These are phyloP conservation scores for Ovis canadensis DNA, from an alignment of 2,113 vertebrate genomes.

Conservation along the genomic window DNA sequence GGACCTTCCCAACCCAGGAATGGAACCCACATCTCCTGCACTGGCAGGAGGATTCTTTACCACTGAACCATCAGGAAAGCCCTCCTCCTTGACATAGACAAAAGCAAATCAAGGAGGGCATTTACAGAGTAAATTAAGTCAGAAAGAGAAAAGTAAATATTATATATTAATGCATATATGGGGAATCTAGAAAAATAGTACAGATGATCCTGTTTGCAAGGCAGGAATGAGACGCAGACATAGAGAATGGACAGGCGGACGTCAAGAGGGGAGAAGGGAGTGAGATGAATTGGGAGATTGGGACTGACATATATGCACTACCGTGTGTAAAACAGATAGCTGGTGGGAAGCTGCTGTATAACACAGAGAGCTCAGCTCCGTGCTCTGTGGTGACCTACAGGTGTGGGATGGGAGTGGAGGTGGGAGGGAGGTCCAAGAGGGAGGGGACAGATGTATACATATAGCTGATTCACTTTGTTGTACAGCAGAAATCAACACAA, in stretches of 20 bases:
- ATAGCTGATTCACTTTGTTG: neutral
- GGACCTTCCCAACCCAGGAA: neutral
- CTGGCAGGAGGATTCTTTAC: neutral
- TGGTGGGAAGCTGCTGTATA: neutral
- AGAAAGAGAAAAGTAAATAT: neutral
- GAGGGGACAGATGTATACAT: neutral
- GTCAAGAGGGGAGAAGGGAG: neutral
- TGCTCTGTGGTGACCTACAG: neutral
- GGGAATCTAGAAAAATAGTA: neutral
- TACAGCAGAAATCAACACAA: neutral
- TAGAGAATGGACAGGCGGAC: neutral
- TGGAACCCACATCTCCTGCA: neutral
- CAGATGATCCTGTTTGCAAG: neutral
- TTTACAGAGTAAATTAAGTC: neutral
- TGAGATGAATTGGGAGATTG: neutral
- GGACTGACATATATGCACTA: neutral
- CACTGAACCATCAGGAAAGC: neutral
- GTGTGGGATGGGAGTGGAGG: neutral
- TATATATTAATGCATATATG: neutral
- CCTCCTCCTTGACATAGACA: neutral
- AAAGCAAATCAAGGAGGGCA: neutral
- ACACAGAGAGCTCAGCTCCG: neutral
- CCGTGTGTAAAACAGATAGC: neutral
- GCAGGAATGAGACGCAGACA: neutral
- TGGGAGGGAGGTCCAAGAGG: neutral